Evolutionary conservation across 2,113 vertebrate species (phyloP).

Genomic region (Microtus pennsylvanicus): DNA sequence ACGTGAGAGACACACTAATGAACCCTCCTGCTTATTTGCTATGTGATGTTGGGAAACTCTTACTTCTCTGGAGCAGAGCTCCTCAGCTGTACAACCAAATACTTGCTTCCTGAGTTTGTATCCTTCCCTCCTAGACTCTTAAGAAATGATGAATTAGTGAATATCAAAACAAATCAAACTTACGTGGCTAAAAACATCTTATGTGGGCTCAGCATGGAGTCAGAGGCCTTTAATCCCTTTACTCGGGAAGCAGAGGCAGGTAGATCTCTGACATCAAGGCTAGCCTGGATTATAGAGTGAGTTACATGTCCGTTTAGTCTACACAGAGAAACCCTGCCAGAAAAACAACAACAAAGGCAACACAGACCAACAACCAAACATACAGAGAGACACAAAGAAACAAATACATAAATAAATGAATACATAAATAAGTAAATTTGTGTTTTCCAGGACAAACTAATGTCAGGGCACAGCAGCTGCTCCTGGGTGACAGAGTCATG

Average conservation of each 20-base stretch:
- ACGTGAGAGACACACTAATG: background rate
- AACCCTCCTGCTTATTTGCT: background rate
- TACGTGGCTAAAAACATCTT: background rate
- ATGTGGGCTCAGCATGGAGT: background rate
- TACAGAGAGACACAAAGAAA: too few species aligned
- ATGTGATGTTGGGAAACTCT: background rate
- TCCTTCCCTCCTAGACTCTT: background rate
- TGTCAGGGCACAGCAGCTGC: too few species aligned
- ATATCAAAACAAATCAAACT: background rate
- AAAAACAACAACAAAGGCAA: too few species aligned
- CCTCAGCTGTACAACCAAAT: background rate
- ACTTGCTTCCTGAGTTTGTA: background rate
- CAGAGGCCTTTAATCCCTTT: too few species aligned
- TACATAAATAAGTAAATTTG: too few species aligned
- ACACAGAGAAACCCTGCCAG: background rate
- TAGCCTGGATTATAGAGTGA: background rate
- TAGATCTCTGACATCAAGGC: background rate
- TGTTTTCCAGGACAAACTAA: too few species aligned
- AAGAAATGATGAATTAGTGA: background rate
- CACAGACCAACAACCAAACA: too few species aligned
- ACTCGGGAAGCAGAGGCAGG: background rate
- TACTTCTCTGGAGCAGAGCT: background rate
- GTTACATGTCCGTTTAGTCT: background rate
- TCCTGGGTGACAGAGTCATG: too few species aligned
- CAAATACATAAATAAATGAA: too few species aligned